phyloP scores from a whole-genome alignment of 2,797 vertebrate species.

The Siniperca obscura region DNA sequence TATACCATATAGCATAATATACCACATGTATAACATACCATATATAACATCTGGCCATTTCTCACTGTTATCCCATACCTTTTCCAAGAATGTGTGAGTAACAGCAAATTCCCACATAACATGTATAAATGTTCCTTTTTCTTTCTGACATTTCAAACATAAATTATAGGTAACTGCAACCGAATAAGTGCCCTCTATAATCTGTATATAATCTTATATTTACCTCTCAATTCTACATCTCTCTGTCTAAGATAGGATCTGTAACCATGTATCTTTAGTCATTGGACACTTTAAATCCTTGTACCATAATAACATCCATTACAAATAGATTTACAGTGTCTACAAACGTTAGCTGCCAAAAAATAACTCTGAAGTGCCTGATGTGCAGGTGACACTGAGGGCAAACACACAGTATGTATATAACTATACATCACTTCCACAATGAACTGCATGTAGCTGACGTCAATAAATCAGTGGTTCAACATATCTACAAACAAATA shows the following conservation, averaged over 20 bases:
- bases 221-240: background rate
- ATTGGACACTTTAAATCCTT: background rate
- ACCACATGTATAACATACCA: background rate
- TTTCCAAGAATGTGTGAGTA: background rate
- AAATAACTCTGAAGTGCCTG: background rate
- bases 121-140: background rate
- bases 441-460: constrained; percentile 7
- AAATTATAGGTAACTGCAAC: background rate
- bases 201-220: background rate
- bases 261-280: background rate
- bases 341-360: background rate
- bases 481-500: constrained; percentile 1
- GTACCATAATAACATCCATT: background rate
- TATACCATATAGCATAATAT: background rate
- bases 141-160: background rate
- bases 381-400: constrained; percentile 18
- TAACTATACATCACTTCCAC: constrained; percentile 12
- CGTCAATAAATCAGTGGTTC: constrained; percentile 24
- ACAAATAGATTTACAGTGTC: background rate
- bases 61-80: background rate
- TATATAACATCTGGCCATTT: background rate
- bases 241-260: background rate
- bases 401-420: constrained; percentile 1
- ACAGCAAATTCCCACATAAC: background rate
- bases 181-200: background rate